Evolutionary conservation across 2,113 vertebrate genomes (phyloP).

Genomic region (Indicator maculatus): DNA sequence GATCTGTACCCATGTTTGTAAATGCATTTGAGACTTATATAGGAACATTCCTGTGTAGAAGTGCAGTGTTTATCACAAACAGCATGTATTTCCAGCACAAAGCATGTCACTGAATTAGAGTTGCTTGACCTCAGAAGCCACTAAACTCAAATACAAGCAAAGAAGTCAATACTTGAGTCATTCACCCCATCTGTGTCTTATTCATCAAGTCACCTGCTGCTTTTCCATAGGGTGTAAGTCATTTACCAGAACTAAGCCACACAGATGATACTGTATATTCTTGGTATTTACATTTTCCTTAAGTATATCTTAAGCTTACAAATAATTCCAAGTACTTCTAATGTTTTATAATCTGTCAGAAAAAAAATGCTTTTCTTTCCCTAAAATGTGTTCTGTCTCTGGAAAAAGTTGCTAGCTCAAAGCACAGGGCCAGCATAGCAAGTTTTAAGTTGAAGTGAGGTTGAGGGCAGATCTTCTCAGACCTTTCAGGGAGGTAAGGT

Average conservation of each 20-base stretch:
- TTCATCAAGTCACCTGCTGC: background rate
- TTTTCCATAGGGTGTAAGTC: background rate
- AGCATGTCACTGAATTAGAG: background rate
- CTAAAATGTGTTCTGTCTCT: background rate
- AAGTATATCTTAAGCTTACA: background rate
- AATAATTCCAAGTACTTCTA: background rate
- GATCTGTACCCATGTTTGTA: background rate
- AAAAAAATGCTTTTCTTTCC: background rate
- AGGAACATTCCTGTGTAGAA: background rate
- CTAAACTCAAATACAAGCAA: conserved; percentile 35
- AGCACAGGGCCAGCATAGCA: background rate
- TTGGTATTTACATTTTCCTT: background rate
- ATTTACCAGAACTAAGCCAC: background rate
- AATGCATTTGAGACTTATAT: background rate
- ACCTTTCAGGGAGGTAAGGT: background rate
- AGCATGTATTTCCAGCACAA: background rate
- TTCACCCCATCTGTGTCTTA: background rate
- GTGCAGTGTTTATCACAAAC: background rate
- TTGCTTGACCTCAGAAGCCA: conserved; percentile 29
- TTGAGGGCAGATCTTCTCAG: background rate
- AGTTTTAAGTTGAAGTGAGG: background rate
- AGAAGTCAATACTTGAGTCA: background rate
- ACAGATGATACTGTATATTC: background rate
- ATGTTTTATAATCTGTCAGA: background rate
- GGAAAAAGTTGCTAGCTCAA: background rate